A percentile compares a stretch with the other conserved stretches of the same genome.
Evolutionary conservation across 2,888 invertebrate genomes (phyloP).

Genomic region (Hemithea aestivaria): DNA sequence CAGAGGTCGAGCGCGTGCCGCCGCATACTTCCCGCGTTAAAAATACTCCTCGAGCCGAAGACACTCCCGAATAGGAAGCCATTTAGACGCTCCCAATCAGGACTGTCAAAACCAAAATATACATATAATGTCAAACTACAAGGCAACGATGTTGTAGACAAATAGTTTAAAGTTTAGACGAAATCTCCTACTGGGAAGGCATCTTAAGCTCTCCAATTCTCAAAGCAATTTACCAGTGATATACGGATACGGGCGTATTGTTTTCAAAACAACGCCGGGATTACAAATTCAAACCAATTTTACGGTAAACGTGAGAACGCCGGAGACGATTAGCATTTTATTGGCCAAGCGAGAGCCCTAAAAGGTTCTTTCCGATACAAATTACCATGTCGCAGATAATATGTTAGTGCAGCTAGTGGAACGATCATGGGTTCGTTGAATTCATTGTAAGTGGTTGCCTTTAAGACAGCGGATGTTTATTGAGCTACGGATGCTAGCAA

Average conservation of each 20-base stretch:
- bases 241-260: conserved; percentile 9
- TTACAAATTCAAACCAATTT: conserved; percentile 19
- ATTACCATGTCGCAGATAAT: conserved; percentile 15
- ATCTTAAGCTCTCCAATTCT: neutral
- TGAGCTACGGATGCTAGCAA: conserved; percentile 17
- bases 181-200: too few relatives aligned
- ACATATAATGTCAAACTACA: neutral
- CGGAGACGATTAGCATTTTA: conserved; percentile 23
- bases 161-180: neutral
- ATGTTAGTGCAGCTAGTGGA: conserved; percentile 10
- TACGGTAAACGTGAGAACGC: conserved; percentile 18
- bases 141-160: too few relatives aligned
- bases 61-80: conserved; percentile 67
- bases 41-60: conserved; percentile 59
- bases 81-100: conserved; percentile 45
- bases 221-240: conserved; percentile 10
- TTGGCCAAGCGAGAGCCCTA: conserved; percentile 14
- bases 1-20: conserved; percentile 61
- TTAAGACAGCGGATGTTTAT: conserved; percentile 21
- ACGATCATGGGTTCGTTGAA: conserved; percentile 14
- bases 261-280: conserved; percentile 14
- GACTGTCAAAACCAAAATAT: conserved; percentile 26
- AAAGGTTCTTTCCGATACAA: conserved; percentile 20
- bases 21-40: conserved; percentile 54
- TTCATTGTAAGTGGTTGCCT: conserved; percentile 14